A percentile compares a stretch with the other conserved stretches of the same genome.
Evolutionary conservation across 2,888 invertebrate genomes (phyloP).

Genomic region (Conistra vaccinii): DNA sequence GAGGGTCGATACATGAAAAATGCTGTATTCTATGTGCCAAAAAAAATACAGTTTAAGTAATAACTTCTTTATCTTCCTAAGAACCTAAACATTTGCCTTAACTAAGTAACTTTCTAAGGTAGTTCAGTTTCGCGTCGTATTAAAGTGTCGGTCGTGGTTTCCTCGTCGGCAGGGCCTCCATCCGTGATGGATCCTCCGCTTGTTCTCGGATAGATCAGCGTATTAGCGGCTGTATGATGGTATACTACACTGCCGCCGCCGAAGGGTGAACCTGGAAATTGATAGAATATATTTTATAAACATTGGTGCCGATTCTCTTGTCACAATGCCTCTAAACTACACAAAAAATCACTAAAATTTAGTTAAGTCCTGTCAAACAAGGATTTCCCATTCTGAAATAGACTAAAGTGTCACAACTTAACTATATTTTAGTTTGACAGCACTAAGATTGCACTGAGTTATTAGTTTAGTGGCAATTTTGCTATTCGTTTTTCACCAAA

Average conservation of each 20-base stretch:
- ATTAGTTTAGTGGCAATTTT: too few species aligned
- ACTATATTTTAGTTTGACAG: too few species aligned
- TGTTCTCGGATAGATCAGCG: conserved; percentile 34
- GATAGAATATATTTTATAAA: neutral
- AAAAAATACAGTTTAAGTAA: conserved; percentile 10
- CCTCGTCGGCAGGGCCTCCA: conserved; percentile 12
- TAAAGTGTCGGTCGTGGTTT: conserved; percentile 39
- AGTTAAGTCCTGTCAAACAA: too few species aligned
- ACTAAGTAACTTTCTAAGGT: conserved; percentile 35
- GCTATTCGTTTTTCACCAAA: too few species aligned
- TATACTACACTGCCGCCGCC: conserved; percentile 60
- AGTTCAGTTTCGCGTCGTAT: conserved; percentile 35
- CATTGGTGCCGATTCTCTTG: too few species aligned
- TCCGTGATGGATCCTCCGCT: conserved; percentile 17
- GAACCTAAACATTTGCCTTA: conserved; percentile 35
- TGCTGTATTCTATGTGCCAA: neutral
- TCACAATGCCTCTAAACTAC: too few species aligned
- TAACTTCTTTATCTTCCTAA: conserved; percentile 44
- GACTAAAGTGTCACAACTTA: too few species aligned
- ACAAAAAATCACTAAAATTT: too few species aligned
- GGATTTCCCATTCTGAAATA: too few species aligned
- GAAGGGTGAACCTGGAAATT: conserved; percentile 43
- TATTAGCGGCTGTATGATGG: conserved; percentile 55
- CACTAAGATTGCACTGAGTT: too few species aligned
- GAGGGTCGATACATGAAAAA: neutral